phyloP scores from a whole-genome alignment of 2,797 vertebrate genomes.

The Sciurus vulgaris region DNA sequence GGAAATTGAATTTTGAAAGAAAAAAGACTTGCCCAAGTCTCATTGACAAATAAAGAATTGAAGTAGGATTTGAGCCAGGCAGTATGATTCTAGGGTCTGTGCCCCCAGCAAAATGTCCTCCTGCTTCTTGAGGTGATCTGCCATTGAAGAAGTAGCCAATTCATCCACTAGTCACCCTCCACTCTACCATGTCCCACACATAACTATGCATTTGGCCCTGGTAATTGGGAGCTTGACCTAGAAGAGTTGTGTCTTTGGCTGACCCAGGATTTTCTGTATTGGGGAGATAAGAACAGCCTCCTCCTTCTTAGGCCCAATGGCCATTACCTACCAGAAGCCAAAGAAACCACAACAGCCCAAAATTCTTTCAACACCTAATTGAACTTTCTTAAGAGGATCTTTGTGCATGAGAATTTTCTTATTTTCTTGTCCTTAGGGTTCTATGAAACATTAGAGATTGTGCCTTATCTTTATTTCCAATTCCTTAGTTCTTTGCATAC shows the following conservation, averaged over 20 bases:
- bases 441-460: not conserved
- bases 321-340: not conserved
- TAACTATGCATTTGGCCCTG: not conserved
- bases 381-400: slow-evolving; percentile 4
- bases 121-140: not conserved
- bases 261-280: not conserved
- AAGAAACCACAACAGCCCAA: not conserved
- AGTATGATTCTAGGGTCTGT: not conserved
- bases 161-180: not conserved
- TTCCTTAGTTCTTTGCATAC: slow-evolving; percentile 27
- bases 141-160: not conserved
- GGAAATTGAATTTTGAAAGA: not conserved
- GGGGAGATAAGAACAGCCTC: not conserved
- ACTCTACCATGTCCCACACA: not conserved
- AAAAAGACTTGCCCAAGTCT: not conserved
- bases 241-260: not conserved
- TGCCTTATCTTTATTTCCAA: not conserved
- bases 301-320: not conserved
- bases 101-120: not conserved
- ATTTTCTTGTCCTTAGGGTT: not conserved
- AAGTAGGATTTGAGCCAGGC: not conserved
- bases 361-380: slow-evolving; percentile 3
- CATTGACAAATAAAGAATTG: not conserved
- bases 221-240: not conserved
- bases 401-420: not conserved